These are phyloP conservation scores for Phodopus roborovskii DNA, from an alignment of 2,113 vertebrate species.

Conservation along the genomic window DNA sequence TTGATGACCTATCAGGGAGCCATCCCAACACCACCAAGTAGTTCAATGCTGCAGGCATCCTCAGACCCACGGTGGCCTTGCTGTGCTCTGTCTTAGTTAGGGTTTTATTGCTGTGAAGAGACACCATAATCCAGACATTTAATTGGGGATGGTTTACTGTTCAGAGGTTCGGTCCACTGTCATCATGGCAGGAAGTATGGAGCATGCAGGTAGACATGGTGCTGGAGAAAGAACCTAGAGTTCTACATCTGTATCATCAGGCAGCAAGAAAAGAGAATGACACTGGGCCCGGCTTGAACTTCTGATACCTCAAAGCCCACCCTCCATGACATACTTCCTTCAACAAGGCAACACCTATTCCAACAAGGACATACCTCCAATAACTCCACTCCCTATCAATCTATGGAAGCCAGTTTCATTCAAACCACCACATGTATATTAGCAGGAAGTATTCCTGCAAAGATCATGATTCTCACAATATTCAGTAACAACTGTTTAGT, in stretches of 20 bases:
- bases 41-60: background rate
- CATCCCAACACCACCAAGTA: background rate
- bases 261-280: background rate
- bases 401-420: background rate
- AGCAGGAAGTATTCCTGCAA: background rate
- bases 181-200: background rate
- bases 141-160: background rate
- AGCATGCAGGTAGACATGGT: background rate
- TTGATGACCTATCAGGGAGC: background rate
- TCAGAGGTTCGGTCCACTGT: background rate
- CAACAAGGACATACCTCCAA: background rate
- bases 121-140: background rate
- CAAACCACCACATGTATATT: background rate
- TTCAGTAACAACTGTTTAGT: background rate
- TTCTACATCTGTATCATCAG: background rate
- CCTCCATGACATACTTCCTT: background rate
- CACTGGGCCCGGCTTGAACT: background rate
- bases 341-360: background rate
- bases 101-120: background rate
- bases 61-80: background rate
- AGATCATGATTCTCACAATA: background rate
- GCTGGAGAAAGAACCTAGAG: background rate
- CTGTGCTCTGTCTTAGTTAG: background rate
- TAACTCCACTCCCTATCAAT: background rate
- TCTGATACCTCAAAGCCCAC: background rate